Conservation (phyloP, 2,888 invertebrate genomes). For the Cheilosia vernalis region DNA sequence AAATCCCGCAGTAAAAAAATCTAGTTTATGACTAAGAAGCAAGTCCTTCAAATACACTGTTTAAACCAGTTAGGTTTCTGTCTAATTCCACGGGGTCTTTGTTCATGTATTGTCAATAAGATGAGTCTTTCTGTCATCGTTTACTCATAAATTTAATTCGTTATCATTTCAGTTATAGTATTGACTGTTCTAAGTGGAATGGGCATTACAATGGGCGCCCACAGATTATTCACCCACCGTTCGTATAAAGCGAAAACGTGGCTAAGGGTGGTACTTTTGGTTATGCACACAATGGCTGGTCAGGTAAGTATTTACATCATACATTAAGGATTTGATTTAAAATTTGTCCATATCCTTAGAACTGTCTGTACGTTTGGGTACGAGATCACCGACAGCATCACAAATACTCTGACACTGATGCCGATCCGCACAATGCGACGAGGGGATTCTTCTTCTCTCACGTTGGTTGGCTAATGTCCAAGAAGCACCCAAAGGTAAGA, state of each 20-base stretch:
- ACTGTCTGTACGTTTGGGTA: conserved; percentile 90
- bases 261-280: conserved; percentile 86
- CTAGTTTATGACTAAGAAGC: no score
- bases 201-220: conserved; percentile 92
- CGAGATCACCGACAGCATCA: conserved; percentile 92
- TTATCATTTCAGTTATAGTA: conserved; percentile 47
- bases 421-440: conserved; percentile 92
- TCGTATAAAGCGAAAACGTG: conserved; percentile 89
- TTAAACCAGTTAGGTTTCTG: no score
- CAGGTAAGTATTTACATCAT: conserved; percentile 84
- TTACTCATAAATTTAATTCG: background rate
- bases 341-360: conserved; percentile 83
- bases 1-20: no score
- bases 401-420: conserved; percentile 89
- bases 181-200: conserved; percentile 81
- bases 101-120: background rate
- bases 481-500: conserved; percentile 89
- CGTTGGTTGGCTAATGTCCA: conserved; percentile 92
- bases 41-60: no score
- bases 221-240: conserved; percentile 91
- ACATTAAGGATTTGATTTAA: background rate
- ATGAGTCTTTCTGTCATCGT: background rate
- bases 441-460: conserved; percentile 95
- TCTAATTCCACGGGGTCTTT: no score
- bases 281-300: conserved; percentile 89